A percentile compares a stretch with the other conserved stretches of the same genome.
phyloP scores from a whole-genome alignment of 1,140 invertebrate species.

The Leptoteleia sp. region DNA sequence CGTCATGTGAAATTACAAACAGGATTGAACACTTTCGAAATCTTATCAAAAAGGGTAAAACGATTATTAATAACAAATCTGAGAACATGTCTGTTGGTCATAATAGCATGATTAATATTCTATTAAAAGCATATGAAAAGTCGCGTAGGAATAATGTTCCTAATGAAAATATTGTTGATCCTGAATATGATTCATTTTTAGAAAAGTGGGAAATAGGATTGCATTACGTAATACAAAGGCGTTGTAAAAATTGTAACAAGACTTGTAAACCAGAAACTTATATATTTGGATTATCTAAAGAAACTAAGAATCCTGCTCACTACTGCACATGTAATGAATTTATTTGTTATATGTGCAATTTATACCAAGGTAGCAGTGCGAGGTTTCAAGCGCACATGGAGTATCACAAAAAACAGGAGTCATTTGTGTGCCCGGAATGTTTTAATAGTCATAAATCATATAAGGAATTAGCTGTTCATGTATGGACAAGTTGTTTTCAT shows the following conservation, averaged over 20 bases:
- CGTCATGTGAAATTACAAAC: slow-evolving; percentile 44
- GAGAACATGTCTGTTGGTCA: slow-evolving; percentile 26
- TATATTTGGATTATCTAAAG: slow-evolving; percentile 71
- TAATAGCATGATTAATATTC: slow-evolving; percentile 47
- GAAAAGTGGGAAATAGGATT: slow-evolving; percentile 43
- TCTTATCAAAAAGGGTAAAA: background rate
- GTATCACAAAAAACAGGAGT: slow-evolving; percentile 69
- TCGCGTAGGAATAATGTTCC: background rate
- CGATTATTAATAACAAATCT: too few relatives aligned
- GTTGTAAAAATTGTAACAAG: slow-evolving; percentile 68
- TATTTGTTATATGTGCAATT: slow-evolving; percentile 72
- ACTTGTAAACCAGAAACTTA: slow-evolving; percentile 69
- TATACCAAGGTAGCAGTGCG: slow-evolving; percentile 66
- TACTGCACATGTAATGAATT: slow-evolving; percentile 75
- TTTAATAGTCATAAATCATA: slow-evolving; percentile 55
- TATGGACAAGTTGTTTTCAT: slow-evolving; percentile 76
- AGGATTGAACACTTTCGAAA: slow-evolving; percentile 64
- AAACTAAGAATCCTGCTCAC: slow-evolving; percentile 36
- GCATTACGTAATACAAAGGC: slow-evolving; percentile 18
- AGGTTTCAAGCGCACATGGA: slow-evolving; percentile 72
- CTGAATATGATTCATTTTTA: slow-evolving; percentile 22
- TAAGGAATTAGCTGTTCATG: slow-evolving; percentile 69
- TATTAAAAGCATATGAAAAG: slow-evolving; percentile 55
- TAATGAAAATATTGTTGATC: slow-evolving; percentile 11
- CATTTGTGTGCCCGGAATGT: slow-evolving; percentile 74